Evolutionary conservation across 2,888 invertebrate genomes (phyloP), one percentile per base, ranked within the genome.

Genomic region (Corbicula japonica): DNA sequence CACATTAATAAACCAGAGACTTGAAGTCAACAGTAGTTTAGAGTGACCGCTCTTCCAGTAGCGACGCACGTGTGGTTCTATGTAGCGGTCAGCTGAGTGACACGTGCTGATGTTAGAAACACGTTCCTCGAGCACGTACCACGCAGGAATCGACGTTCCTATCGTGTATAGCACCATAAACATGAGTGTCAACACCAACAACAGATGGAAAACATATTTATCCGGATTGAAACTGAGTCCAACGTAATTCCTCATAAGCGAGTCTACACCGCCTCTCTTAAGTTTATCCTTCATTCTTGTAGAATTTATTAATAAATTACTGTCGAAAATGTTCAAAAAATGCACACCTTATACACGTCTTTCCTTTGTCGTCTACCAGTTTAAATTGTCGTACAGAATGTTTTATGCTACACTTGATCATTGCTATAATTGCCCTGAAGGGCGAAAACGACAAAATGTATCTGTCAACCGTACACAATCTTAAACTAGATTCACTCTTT

Each of bases 1-100:
- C 6, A 78, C 38, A 23, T 56, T 69, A 12, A 78, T 26, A 41
- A 68, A 78, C 78, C 78, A 78, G 21, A 78, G 32, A 50, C 78
- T 78, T 2, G 78, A 41, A 4, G 62, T 61, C 15, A 77, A 30
- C 0, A 30, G 30, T 12, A 78, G 18, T 1, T 62, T 15, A 18
- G 69, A 62, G 0, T 21, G 23, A 15, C 41, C 50, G 15, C 38
- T 35, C 5, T 15, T 52, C 66, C 72, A 66, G 10, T 32, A 46
- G n/a, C 34, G 23, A 1, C 73, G 41, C n/a, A 69, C 69, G 34
- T 38, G 61, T 5, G 71, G 52, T n/a, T 54, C 68, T 26, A 78
- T 10, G 48, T 73, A 73, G n/a, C 30, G 54, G 34, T 78, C 78
- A 21, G 78, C 78, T 15, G 62, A 32, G 3, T 28, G 2, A 41